Conservation (phyloP, 2,888 invertebrate species). For the Acleris sparsana region DNA sequence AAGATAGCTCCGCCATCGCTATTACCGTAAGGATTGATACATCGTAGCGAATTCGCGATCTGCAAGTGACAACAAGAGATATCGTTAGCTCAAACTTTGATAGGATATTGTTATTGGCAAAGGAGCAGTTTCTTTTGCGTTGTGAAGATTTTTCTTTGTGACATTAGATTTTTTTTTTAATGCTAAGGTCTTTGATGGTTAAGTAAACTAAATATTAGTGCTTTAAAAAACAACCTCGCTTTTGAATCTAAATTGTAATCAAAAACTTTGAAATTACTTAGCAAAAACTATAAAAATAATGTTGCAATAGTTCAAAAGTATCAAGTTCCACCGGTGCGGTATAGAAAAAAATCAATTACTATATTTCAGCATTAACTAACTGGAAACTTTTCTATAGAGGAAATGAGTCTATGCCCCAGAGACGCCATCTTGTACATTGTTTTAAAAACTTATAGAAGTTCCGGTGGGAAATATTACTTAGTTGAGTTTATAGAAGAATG, state of each 20-base stretch:
- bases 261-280: no score
- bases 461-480: background rate
- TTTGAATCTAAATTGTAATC: no score
- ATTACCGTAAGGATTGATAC: constrained; percentile 8
- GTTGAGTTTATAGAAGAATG: constrained; percentile 18
- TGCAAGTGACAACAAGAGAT: constrained; percentile 60
- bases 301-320: no score
- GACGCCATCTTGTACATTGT: constrained; percentile 1
- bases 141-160: no score
- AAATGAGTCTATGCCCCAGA: constrained; percentile 9
- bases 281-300: no score
- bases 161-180: no score
- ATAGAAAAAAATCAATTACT: constrained; percentile 8
- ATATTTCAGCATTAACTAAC: constrained; percentile 13
- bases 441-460: background rate
- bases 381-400: constrained; percentile 16
- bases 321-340: no score
- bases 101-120: background rate
- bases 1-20: constrained; percentile 11
- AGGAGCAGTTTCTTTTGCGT: background rate
- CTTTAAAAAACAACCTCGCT: no score
- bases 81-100: background rate
- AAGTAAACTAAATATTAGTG: no score
- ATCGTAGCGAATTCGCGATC: constrained; percentile 49
- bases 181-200: no score